A percentile compares a stretch with the other conserved stretches of the same genome.
Conservation (phyloP, 2,888 invertebrate genomes). For the Crepidodera aurea region DNA sequence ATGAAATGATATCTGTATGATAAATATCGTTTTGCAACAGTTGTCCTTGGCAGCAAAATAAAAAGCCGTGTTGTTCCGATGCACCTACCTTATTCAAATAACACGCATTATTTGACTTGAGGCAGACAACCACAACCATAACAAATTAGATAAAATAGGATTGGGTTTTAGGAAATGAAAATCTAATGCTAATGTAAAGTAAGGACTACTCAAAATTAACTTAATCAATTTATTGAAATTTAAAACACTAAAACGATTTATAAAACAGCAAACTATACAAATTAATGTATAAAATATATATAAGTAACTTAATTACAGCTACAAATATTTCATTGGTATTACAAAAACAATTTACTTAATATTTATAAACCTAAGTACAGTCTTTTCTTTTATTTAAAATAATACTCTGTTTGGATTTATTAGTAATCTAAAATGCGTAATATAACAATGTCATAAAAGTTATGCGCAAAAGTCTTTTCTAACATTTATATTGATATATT, state of each 20-base stretch:
- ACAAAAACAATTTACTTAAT: slow-evolving; percentile 10
- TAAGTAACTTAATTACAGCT: slow-evolving; percentile 10
- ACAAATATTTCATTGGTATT: slow-evolving; percentile 6
- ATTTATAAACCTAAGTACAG: slow-evolving; percentile 4
- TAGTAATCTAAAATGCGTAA: not conserved
- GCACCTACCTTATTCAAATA: slow-evolving; percentile 34
- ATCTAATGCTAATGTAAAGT: slow-evolving; percentile 53
- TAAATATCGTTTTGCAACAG: not conserved
- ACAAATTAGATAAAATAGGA: slow-evolving; percentile 30
- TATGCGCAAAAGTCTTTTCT: slow-evolving; percentile 32
- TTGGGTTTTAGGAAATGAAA: slow-evolving; percentile 41
- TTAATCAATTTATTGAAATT: slow-evolving; percentile 56
- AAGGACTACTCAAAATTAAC: slow-evolving; percentile 56
- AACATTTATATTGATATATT: slow-evolving; percentile 4
- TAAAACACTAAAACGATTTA: slow-evolving; percentile 25
- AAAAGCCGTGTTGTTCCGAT: slow-evolving; percentile 12
- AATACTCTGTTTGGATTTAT: not conserved
- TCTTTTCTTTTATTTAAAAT: not conserved
- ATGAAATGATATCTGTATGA: not conserved
- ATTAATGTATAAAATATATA: slow-evolving; percentile 15
- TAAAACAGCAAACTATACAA: slow-evolving; percentile 31
- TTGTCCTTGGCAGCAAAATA: not conserved
- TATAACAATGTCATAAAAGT: slow-evolving; percentile 18
- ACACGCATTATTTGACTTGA: slow-evolving; percentile 1
- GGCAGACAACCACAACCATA: slow-evolving; percentile 13